Conservation (phyloP, 2,888 invertebrate genomes). For the Quadriops clusia region DNA sequence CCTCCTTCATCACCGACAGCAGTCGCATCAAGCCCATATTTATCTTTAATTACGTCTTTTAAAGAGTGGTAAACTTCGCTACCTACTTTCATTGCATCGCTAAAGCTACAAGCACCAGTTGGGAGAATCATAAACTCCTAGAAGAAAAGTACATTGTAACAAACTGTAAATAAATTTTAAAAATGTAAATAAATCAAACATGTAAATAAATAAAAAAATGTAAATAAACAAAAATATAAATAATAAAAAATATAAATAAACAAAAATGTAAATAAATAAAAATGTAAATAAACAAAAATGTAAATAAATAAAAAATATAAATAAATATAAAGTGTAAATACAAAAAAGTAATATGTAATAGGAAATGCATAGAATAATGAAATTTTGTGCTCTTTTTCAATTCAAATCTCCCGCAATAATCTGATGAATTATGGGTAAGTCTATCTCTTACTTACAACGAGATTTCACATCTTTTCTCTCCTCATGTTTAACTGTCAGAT, state of each 20-base stretch:
- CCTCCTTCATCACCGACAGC: constrained; percentile 98
- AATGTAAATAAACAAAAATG: no score
- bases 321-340: constrained; percentile 1
- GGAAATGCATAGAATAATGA: no score
- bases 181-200: constrained; percentile 1
- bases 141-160: constrained; percentile 6
- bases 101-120: constrained; percentile 79
- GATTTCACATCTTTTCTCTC: no score
- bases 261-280: no score
- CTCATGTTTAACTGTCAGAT: no score
- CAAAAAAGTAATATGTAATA: no score
- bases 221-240: no score
- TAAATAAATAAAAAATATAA: background rate
- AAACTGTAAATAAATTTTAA: constrained; percentile 4
- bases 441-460: no score
- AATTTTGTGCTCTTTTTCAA: no score
- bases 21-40: constrained; percentile 88
- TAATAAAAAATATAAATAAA: no score
- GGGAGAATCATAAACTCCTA: constrained; percentile 24
- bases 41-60: constrained; percentile 88
- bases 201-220: background rate
- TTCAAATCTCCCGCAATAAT: no score
- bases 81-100: constrained; percentile 96
- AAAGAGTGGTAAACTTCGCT: constrained; percentile 91
- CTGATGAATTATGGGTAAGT: no score